phyloP scores from a whole-genome alignment of 2,113 vertebrate species.

The Chunga burmeisteri region DNA sequence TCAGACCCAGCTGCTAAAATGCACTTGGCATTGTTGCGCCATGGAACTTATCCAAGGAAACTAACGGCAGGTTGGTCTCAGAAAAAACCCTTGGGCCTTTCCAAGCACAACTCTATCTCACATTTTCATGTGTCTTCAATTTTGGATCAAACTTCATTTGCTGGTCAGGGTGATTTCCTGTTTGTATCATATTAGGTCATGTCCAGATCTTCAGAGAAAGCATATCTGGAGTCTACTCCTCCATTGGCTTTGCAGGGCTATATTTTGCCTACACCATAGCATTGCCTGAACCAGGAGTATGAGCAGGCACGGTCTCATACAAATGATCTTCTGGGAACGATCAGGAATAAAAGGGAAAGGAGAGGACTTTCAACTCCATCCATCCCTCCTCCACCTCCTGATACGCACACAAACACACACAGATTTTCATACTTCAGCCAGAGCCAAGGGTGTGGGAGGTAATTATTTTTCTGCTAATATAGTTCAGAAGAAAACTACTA shows the following conservation, averaged over 20 bases:
- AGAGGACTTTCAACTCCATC: neutral
- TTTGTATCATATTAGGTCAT: neutral
- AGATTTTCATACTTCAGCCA: neutral
- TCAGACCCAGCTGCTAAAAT: neutral
- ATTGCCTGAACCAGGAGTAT: neutral
- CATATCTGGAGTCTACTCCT: accelerated
- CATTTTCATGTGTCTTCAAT: neutral
- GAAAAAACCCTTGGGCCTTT: neutral
- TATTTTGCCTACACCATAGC: neutral
- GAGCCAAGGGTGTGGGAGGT: neutral
- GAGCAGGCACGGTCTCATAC: neutral
- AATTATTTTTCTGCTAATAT: constrained; percentile 13
- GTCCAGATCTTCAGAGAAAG: neutral
- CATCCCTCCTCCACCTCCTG: neutral
- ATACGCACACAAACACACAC: neutral
- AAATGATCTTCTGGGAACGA: neutral
- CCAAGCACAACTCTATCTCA: neutral
- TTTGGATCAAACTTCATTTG: neutral
- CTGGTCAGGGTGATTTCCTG: neutral
- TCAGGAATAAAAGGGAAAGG: neutral
- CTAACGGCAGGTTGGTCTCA: neutral
- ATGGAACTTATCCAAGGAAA: constrained; percentile 10
- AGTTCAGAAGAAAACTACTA: neutral
- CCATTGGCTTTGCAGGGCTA: neutral
- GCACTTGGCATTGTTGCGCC: neutral